These are phyloP conservation scores for Bubo blakistoni DNA, from an alignment of 2,113 vertebrate species.

Conservation along the genomic window DNA sequence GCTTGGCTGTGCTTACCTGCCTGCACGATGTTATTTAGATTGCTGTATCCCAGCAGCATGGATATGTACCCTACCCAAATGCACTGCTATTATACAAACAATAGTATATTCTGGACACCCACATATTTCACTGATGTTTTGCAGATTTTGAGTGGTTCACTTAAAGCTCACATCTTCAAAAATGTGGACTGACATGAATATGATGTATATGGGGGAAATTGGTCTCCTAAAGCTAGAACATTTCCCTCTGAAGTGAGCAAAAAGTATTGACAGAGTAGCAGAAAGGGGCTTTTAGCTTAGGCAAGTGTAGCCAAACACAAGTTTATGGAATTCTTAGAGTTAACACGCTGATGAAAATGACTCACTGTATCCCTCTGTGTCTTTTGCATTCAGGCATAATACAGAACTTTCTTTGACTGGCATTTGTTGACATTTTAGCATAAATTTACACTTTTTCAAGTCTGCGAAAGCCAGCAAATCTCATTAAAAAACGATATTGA, in stretches of 20 bases:
- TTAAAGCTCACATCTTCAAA: background rate
- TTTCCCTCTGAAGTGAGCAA: background rate
- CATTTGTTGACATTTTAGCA: constrained; percentile 53
- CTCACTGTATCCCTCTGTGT: background rate
- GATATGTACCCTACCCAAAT: background rate
- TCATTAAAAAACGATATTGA: constrained; percentile 58
- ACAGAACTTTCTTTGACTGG: constrained; percentile 35
- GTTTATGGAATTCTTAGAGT: background rate
- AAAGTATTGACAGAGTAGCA: background rate
- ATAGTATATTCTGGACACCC: background rate
- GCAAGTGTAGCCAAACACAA: background rate
- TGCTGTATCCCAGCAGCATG: background rate
- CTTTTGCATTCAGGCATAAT: constrained; percentile 35
- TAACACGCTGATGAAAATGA: background rate
- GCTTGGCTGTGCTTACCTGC: background rate
- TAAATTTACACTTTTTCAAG: constrained; percentile 51
- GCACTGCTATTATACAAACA: background rate
- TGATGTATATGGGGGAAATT: background rate
- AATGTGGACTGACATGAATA: background rate
- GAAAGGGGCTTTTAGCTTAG: background rate
- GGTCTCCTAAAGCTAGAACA: background rate
- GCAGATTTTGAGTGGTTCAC: background rate
- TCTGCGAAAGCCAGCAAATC: constrained; percentile 25
- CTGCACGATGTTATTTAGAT: background rate
- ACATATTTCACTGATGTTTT: background rate